Conservation (phyloP, 2,888 invertebrate genomes). For the Drosophila tripunctata region DNA sequence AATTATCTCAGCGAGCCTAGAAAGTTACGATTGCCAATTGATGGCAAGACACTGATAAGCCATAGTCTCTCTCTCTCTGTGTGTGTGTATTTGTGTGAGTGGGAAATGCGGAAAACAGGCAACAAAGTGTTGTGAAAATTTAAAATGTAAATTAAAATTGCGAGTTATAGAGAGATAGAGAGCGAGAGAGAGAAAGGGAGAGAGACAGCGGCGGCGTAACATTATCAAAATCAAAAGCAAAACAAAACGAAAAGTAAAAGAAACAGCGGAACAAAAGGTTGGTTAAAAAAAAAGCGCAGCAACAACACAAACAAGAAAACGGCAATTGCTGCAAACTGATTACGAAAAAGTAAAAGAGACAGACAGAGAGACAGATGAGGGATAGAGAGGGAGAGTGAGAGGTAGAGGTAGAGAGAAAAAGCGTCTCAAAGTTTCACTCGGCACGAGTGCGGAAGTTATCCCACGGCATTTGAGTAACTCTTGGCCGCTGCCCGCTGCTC, state of each 20-base stretch:
- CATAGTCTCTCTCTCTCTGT: conserved; percentile 10
- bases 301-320: conserved; percentile 46
- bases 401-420: no score
- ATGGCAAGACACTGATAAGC: conserved; percentile 18
- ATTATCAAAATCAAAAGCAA: conserved; percentile 4
- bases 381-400: no score
- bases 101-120: conserved; percentile 69
- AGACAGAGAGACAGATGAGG: no score
- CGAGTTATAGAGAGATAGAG: not conserved
- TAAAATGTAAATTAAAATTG: conserved; percentile 70
- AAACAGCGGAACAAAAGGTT: conserved; percentile 21
- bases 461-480: conserved; percentile 66
- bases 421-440: conserved; percentile 73
- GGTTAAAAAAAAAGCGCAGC: conserved; percentile 16
- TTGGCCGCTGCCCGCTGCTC: not conserved
- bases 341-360: conserved; percentile 27
- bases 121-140: conserved; percentile 69
- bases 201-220: not conserved
- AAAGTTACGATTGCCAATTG: conserved; percentile 32
- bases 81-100: conserved; percentile 27
- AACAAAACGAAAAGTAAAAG: conserved; percentile 16
- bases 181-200: conserved; percentile 11
- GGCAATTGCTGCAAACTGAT: conserved; percentile 60
- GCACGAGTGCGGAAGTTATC: conserved; percentile 78
- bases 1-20: conserved; percentile 15